Evolutionary conservation across 1,140 invertebrate species (phyloP).

Genomic region (Cydia fagiglandana): DNA sequence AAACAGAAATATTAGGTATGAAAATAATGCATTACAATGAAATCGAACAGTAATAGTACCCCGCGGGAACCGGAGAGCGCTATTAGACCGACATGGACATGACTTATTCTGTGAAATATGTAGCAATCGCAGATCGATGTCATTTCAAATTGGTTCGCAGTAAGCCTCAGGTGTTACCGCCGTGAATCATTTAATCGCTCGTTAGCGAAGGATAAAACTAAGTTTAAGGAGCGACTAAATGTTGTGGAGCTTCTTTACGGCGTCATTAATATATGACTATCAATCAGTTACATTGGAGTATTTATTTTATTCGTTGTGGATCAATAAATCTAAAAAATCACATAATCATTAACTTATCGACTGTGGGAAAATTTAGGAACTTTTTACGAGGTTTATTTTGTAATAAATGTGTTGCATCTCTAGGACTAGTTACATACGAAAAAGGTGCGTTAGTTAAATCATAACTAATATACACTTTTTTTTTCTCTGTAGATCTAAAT

Average conservation of each 20-base stretch:
- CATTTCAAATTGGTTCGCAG: constrained; percentile 48
- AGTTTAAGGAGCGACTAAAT: background rate
- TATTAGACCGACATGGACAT: background rate
- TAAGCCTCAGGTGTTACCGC: constrained; percentile 20
- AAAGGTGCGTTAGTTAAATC: no score
- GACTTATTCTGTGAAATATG: constrained; percentile 39
- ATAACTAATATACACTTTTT: no score
- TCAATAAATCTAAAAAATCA: constrained; percentile 34
- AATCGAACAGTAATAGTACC: background rate
- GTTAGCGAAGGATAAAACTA: constrained; percentile 5
- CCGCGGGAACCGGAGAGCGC: background rate
- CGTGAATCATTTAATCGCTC: background rate
- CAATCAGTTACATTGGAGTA: background rate
- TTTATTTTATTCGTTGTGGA: constrained; percentile 60
- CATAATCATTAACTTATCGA: no score
- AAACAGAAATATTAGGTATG: background rate
- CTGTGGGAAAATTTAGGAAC: no score
- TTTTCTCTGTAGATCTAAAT: no score
- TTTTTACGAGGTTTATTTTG: no score
- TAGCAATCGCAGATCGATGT: constrained; percentile 47
- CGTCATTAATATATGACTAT: background rate
- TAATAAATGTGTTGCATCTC: no score
- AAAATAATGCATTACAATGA: constrained; percentile 5
- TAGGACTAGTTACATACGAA: no score
- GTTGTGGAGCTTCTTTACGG: background rate